Conservation (phyloP, 2,888 invertebrate species). For the Lepetodrilus schrolli region DNA sequence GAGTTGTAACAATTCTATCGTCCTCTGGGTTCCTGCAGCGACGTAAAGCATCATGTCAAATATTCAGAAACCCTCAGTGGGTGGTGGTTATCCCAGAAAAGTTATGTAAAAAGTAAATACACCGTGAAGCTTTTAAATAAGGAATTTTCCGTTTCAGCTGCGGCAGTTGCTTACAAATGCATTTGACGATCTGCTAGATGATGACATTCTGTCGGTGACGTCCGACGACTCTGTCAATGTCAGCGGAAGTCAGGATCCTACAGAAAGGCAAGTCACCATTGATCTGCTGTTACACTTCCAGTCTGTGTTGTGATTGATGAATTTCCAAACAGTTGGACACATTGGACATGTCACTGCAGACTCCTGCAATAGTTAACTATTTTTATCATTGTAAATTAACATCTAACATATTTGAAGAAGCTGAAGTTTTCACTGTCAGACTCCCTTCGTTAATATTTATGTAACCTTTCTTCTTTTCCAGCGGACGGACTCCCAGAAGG, state of each 20-base stretch:
- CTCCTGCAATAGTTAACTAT: too few relatives aligned
- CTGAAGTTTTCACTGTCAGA: neutral
- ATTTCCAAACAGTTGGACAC: too few relatives aligned
- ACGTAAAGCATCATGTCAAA: too few relatives aligned
- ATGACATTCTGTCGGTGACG: slow-evolving; percentile 64
- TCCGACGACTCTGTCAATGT: slow-evolving; percentile 42
- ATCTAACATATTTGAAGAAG: neutral
- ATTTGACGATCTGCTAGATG: slow-evolving; percentile 66
- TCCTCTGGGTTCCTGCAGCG: too few relatives aligned
- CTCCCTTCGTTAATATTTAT: neutral
- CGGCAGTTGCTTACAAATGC: slow-evolving; percentile 64
- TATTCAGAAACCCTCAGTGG: too few relatives aligned
- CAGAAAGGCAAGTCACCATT: neutral
- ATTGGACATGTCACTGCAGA: too few relatives aligned
- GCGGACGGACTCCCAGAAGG: neutral
- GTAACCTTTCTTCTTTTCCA: neutral
- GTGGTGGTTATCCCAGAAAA: too few relatives aligned
- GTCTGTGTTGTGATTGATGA: too few relatives aligned
- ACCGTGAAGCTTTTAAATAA: too few relatives aligned
- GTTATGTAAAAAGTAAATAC: too few relatives aligned
- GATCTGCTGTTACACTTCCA: neutral
- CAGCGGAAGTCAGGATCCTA: slow-evolving; percentile 1
- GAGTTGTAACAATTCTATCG: too few relatives aligned
- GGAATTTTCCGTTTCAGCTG: slow-evolving; percentile 64
- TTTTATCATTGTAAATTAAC: neutral